These are phyloP conservation scores for Sander vitreus DNA, from an alignment of 2,113 vertebrate genomes.

Conservation along the genomic window DNA sequence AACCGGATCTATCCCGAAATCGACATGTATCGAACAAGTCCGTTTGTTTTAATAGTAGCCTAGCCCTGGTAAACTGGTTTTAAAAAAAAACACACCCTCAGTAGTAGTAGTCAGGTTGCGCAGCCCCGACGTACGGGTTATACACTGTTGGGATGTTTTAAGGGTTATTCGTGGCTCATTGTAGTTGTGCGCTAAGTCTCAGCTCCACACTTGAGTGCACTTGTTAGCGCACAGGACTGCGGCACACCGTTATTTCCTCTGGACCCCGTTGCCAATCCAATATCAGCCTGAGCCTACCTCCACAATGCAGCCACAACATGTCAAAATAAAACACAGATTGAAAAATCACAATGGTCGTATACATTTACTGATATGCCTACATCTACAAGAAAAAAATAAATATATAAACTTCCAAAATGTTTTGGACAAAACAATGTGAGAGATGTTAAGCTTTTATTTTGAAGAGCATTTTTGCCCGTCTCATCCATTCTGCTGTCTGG, in stretches of 20 bases:
- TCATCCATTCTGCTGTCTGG: constrained; percentile 36
- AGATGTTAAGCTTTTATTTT: constrained; percentile 49
- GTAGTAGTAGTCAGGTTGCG: background rate
- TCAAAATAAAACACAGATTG: background rate
- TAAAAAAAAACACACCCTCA: too few species aligned
- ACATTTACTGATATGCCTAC: background rate
- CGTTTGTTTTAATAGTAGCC: background rate
- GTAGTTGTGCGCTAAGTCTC: constrained; percentile 17
- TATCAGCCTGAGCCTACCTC: background rate
- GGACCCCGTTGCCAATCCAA: background rate
- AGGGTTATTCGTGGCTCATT: constrained; percentile 12
- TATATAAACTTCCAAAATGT: background rate
- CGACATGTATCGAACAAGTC: background rate
- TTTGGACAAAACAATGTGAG: background rate
- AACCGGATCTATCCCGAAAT: background rate
- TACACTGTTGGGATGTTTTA: constrained; percentile 1
- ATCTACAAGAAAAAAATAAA: background rate
- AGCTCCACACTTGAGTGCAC: constrained; percentile 30
- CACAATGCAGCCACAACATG: background rate
- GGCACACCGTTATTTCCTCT: background rate
- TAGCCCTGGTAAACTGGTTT: background rate
- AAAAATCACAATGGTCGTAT: background rate
- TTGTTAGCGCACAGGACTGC: constrained; percentile 20
- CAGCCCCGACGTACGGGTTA: background rate
- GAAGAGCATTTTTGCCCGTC: constrained; percentile 1